Evolutionary conservation across 2,888 invertebrate genomes (phyloP).

Genomic region (Anthophora plumipes): DNA sequence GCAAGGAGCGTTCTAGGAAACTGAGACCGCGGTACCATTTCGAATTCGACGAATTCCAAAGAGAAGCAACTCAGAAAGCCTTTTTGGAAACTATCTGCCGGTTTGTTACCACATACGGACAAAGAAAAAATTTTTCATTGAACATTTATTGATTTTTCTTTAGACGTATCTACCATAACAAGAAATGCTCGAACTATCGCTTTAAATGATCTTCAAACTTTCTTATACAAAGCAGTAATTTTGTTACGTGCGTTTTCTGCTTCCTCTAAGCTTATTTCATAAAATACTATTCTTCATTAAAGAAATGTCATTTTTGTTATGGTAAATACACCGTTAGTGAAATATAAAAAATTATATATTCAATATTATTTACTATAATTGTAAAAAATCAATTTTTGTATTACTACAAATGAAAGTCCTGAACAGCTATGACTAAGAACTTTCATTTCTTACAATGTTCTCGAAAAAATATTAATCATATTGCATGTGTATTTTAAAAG

Average conservation of each 20-base stretch:
- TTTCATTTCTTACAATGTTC: too few species aligned
- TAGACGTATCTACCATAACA: background rate
- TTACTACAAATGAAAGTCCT: too few species aligned
- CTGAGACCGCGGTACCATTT: constrained; percentile 69
- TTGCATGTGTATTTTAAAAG: too few species aligned
- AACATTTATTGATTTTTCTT: background rate
- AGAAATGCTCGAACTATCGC: background rate
- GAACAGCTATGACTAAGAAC: too few species aligned
- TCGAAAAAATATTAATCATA: too few species aligned
- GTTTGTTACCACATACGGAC: constrained; percentile 30
- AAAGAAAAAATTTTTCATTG: constrained; percentile 19
- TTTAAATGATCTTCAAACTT: background rate
- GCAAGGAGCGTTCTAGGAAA: constrained; percentile 79
- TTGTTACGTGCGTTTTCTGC: background rate
- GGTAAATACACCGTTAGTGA: too few species aligned
- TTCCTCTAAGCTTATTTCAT: background rate
- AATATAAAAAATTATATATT: too few species aligned
- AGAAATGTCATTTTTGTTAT: too few species aligned
- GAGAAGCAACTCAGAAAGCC: constrained; percentile 56
- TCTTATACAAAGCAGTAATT: background rate
- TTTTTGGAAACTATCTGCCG: constrained; percentile 37
- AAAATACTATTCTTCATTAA: background rate
- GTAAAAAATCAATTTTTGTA: too few species aligned
- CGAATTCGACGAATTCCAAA: constrained; percentile 68
- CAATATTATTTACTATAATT: too few species aligned